Evolutionary conservation across 2,113 vertebrate genomes (phyloP).

Genomic region (Nannospalax galili): DNA sequence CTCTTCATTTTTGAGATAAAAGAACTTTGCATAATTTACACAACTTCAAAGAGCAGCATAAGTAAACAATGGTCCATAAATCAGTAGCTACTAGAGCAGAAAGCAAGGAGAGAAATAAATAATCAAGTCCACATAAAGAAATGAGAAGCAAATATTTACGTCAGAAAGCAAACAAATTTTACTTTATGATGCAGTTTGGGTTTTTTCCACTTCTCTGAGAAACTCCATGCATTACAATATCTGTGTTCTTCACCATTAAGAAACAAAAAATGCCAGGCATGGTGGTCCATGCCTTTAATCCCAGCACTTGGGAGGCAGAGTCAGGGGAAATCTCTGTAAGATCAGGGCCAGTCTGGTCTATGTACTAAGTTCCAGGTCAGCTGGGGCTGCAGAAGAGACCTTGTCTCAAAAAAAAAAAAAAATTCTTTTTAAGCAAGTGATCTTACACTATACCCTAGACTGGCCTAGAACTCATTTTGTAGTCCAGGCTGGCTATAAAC

Average conservation of each 20-base stretch:
- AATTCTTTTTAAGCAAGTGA: no score
- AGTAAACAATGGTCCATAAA: slow-evolving; percentile 41
- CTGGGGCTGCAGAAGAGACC: no score
- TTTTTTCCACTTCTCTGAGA: slow-evolving; percentile 18
- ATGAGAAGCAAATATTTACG: slow-evolving; percentile 50
- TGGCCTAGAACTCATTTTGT: neutral
- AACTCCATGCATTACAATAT: neutral
- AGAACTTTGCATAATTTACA: slow-evolving; percentile 32
- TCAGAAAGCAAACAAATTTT: slow-evolving; percentile 9
- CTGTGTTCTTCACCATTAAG: neutral
- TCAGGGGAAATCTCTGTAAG: no score
- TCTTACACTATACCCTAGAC: neutral
- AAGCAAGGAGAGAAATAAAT: slow-evolving; percentile 1
- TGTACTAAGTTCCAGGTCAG: no score
- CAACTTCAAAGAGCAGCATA: slow-evolving; percentile 52
- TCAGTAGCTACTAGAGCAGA: slow-evolving; percentile 55
- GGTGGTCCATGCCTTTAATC: no score
- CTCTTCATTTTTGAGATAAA: slow-evolving; percentile 19
- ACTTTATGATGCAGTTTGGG: neutral
- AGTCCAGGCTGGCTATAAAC: neutral
- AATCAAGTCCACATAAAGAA: neutral
- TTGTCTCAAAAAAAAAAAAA: no score
- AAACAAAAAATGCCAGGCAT: neutral
- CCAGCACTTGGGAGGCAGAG: no score
- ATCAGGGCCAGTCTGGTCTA: no score